These are phyloP conservation scores for Hetaerina americana DNA, from an alignment of 1,140 invertebrate genomes.

Conservation along the genomic window DNA sequence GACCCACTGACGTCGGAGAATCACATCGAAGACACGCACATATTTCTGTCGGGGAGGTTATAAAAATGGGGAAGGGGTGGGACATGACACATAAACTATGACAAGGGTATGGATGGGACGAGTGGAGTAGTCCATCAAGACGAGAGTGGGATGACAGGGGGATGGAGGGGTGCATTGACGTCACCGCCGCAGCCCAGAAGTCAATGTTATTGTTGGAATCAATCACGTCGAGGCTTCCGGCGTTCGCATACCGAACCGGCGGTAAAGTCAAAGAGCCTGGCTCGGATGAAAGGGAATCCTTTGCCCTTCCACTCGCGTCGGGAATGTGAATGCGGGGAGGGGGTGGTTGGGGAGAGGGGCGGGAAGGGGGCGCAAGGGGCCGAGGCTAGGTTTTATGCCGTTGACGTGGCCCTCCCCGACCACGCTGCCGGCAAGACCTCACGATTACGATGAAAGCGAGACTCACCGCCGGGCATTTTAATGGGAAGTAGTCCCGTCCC, in stretches of 20 bases:
- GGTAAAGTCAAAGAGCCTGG: not conserved
- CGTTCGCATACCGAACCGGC: not conserved
- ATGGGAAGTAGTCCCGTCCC: not conserved
- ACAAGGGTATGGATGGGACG: not conserved
- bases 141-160: not conserved
- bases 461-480: not conserved
- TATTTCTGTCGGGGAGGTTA: too few relatives aligned
- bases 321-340: not conserved
- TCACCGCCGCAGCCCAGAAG: not conserved
- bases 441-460: not conserved
- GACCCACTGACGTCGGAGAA: too few relatives aligned
- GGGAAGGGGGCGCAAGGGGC: not conserved
- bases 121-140: not conserved
- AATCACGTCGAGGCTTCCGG: not conserved
- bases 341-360: not conserved
- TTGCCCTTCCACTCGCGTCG: not conserved
- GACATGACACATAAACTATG: too few relatives aligned
- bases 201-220: not conserved
- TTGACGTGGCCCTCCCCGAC: not conserved
- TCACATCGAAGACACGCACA: too few relatives aligned
- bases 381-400: not conserved
- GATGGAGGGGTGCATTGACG: not conserved
- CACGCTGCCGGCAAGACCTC: not conserved
- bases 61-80: too few relatives aligned
- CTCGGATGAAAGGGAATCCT: not conserved